phyloP scores from a whole-genome alignment of 2,797 vertebrate genomes.

The Peromyscus eremicus region DNA sequence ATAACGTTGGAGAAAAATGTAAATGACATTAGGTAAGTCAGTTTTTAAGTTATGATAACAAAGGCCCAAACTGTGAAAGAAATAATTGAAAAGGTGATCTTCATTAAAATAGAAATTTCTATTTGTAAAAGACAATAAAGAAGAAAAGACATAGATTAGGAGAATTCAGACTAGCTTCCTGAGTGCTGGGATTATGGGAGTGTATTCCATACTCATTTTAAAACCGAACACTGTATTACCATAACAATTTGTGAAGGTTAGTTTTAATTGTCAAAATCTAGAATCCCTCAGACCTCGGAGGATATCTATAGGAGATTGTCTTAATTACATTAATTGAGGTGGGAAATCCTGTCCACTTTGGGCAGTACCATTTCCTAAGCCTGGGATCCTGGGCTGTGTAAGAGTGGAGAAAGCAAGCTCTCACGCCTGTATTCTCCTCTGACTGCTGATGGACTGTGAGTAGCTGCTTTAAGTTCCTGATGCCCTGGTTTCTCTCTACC shows the following conservation, averaged over 20 bases:
- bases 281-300: not conserved
- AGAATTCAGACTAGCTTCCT: not conserved
- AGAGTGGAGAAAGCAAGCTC: not conserved
- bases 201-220: not conserved
- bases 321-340: not conserved
- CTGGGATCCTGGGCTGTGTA: too few species aligned
- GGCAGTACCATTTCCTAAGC: not conserved
- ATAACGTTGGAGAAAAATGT: not conserved
- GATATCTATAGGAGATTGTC: not conserved
- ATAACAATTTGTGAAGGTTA: not conserved
- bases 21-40: not conserved
- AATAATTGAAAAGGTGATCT: not conserved
- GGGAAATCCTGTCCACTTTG: not conserved
- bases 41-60: constrained; percentile 13
- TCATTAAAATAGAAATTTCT: constrained; percentile 38
- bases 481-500: not conserved
- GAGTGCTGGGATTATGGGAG: not conserved
- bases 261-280: not conserved
- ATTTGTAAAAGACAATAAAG: constrained; percentile 5
- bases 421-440: not conserved
- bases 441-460: not conserved
- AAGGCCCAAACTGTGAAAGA: not conserved
- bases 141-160: not conserved
- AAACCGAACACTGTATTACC: not conserved
- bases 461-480: not conserved